phyloP scores from a whole-genome alignment of 2,113 vertebrate genomes.

The Sardina pilchardus region DNA sequence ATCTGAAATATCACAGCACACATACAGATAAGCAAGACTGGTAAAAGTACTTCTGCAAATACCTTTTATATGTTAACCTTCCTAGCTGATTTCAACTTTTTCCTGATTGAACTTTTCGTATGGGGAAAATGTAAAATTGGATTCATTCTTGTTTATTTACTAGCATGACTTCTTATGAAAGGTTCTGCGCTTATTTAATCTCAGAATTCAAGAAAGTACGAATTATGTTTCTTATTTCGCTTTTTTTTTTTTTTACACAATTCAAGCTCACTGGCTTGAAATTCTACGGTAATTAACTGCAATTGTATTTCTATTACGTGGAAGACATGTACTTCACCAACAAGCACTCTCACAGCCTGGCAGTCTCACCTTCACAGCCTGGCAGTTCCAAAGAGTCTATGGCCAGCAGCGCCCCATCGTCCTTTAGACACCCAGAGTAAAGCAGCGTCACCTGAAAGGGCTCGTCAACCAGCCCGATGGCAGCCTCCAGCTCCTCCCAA shows the following conservation, averaged over 20 bases:
- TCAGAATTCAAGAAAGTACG: neutral
- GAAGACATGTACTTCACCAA: neutral
- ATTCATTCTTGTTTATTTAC: neutral
- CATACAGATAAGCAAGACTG: neutral
- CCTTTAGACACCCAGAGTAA: constrained; percentile 73
- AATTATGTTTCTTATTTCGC: too few species aligned
- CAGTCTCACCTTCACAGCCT: constrained; percentile 75
- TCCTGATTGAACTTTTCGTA: neutral
- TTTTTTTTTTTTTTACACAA: too few species aligned
- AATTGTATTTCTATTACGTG: neutral
- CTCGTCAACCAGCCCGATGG: constrained; percentile 74
- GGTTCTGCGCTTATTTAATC: neutral
- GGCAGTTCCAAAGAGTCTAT: constrained; percentile 78
- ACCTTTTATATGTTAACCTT: neutral
- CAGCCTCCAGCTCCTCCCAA: constrained; percentile 74
- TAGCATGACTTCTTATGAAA: too few species aligned
- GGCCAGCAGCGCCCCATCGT: constrained; percentile 62
- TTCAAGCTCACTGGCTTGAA: neutral
- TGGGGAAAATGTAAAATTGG: neutral
- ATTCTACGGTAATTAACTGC: neutral
- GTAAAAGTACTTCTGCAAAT: neutral
- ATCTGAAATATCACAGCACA: constrained; percentile 52
- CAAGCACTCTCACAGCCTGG: neutral
- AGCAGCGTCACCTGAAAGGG: constrained; percentile 79
- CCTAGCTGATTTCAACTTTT: neutral